A percentile compares a stretch with the other conserved stretches of the same genome.
phyloP scores from a whole-genome alignment of 2,797 vertebrate genomes.

The Lagorchestes hirsutus region DNA sequence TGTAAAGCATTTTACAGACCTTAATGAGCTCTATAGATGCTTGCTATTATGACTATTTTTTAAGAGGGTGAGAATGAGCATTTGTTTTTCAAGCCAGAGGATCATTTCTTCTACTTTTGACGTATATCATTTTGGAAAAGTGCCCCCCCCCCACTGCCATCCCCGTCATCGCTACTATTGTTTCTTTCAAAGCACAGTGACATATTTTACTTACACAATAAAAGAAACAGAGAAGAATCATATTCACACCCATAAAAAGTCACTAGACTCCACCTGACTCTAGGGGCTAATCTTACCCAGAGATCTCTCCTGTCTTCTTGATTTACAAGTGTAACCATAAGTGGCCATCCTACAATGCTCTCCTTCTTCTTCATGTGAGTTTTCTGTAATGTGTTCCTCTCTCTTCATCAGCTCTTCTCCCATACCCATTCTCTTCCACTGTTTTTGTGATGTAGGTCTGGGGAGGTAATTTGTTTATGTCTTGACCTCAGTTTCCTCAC shows the following conservation, averaged over 20 bases:
- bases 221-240: background rate
- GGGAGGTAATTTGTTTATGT: too few species aligned
- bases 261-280: too few species aligned
- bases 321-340: too few species aligned
- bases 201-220: background rate
- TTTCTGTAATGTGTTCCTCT: too few species aligned
- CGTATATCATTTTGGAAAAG: background rate
- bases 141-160: background rate
- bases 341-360: too few species aligned
- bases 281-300: too few species aligned
- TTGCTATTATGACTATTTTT: background rate
- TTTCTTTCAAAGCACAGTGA: background rate
- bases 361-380: too few species aligned
- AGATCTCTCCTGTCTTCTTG: background rate
- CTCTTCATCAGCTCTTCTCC: too few species aligned
- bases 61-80: background rate
- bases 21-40: background rate
- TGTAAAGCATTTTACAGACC: background rate
- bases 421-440: too few species aligned
- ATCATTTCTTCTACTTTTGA: background rate
- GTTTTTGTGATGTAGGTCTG: too few species aligned
- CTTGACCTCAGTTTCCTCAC: too few species aligned
- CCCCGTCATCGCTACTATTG: background rate
- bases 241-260: too few species aligned
- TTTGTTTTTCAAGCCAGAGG: background rate